Base-by-base conservation (phyloP, 2,888 invertebrate species). In the Nemurella pictetii region DNA sequence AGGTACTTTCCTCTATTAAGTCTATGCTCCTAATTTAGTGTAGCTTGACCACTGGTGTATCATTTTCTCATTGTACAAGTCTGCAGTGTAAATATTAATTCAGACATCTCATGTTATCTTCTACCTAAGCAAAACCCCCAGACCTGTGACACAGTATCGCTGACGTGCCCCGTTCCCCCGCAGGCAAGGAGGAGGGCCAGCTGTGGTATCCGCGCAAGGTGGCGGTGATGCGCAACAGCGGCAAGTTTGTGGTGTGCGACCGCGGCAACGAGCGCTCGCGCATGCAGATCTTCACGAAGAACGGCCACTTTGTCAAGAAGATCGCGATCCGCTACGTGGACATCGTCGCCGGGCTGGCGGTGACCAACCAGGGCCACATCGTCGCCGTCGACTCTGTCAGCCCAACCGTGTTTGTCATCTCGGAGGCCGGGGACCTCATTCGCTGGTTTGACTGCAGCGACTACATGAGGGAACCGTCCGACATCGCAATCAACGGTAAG, bases 361-460 rank as follows among this genome's bases (percentile, higher is more conserved):
- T 99, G 77, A 98, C 97, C 75, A 94, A 95, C 83, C 95, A 96
- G 90, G 98, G 98, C 2, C 95, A 98, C 88, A 98, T 99, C 88
- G 98, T 98, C 83, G 98, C 98, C 72, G 98, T 99, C 29, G 99
- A 99, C 90, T 98, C 98, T 89, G 98, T 99, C 83, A 98, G 98
- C 78, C 98, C 99, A 7, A 98, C 98, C 74, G 97, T 99, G 81
- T 98, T 98, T 91, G 95, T 97, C 87, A 95, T 98, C 88, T 95
- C 96, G 84, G 98, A 98, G 90, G 95, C 95, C 88, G 98, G 98
- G 28, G 97, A 98, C 89, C 93, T 99, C 88, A 92, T 98, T 88
- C 95, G 96, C 89, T 99, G 98, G 98, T 98, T 99, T 90, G 98
- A 99, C 91, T 98, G 98, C 92, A 97, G 97, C 90, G 97, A 98